Evolutionary conservation across 64 coral and sea anemone species (phyloP).

Genomic region (Dendronephthya gigantea): DNA sequence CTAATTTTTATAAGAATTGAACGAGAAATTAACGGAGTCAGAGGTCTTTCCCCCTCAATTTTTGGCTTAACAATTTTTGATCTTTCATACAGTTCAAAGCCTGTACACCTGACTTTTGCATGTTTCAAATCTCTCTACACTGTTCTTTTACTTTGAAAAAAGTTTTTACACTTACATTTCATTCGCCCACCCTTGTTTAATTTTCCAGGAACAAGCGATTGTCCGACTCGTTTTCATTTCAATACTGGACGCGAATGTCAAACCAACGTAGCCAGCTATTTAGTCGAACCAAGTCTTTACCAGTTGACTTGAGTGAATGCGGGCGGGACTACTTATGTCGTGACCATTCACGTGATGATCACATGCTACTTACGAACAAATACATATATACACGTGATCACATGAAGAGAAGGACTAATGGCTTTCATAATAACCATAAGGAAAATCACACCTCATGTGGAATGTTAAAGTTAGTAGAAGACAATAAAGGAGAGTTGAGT

Average conservation of each 20-base stretch:
- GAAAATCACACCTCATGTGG: not conserved
- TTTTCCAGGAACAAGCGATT: not conserved
- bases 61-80: no score
- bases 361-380: not conserved
- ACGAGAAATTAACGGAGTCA: no score
- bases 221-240: not conserved
- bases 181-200: not conserved
- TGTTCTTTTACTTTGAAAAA: no score
- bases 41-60: no score
- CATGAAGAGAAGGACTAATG: not conserved
- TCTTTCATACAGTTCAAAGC: no score
- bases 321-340: not conserved
- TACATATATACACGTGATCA: not conserved
- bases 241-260: not conserved
- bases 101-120: no score
- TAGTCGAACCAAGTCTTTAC: not conserved
- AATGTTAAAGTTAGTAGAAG: not conserved
- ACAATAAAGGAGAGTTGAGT: not conserved
- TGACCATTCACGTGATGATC: not conserved
- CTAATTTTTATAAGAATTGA: no score
- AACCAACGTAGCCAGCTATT: not conserved
- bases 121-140: no score
- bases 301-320: not conserved
- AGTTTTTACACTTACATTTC: not conserved
- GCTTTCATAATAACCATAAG: not conserved